Percentiles rank a stretch among this genome's conserved stretches.
Evolutionary conservation across 2,888 invertebrate species (phyloP).

Genomic region (Neuroscelio doddi): DNA sequence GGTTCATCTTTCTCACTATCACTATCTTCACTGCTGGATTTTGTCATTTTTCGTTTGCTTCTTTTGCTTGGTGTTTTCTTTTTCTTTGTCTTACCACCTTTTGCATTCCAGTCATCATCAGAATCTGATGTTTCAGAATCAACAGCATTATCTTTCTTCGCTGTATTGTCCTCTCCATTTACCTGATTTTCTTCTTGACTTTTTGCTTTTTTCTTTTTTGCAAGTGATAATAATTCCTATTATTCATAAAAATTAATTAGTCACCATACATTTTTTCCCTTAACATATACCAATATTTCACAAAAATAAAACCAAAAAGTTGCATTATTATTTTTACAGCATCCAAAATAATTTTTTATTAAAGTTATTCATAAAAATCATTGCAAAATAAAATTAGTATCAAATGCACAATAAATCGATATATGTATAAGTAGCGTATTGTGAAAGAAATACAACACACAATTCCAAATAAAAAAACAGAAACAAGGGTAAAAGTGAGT

Average conservation of each 20-base stretch:
- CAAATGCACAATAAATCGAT: no score
- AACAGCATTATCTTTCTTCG: slow-evolving; percentile 60
- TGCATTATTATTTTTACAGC: neutral
- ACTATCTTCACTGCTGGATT: no score
- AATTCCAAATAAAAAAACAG: neutral
- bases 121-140: slow-evolving; percentile 75
- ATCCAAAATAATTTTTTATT: no score
- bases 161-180: slow-evolving; percentile 60
- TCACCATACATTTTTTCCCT: neutral
- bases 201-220: slow-evolving; percentile 83
- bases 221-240: slow-evolving; percentile 85
- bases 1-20: no score
- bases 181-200: slow-evolving; percentile 67
- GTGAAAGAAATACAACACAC: no score
- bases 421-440: no score
- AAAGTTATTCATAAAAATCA: neutral
- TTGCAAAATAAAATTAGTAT: no score
- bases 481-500: neutral
- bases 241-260: slow-evolving; percentile 4
- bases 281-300: neutral
- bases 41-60: slow-evolving; percentile 27
- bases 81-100: slow-evolving; percentile 63
- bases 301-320: neutral
- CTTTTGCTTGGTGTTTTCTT: slow-evolving; percentile 20
- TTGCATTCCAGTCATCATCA: slow-evolving; percentile 73